Base-by-base conservation (phyloP, 1,140 invertebrate genomes). In the Anoplolepis gracilipes region DNA sequence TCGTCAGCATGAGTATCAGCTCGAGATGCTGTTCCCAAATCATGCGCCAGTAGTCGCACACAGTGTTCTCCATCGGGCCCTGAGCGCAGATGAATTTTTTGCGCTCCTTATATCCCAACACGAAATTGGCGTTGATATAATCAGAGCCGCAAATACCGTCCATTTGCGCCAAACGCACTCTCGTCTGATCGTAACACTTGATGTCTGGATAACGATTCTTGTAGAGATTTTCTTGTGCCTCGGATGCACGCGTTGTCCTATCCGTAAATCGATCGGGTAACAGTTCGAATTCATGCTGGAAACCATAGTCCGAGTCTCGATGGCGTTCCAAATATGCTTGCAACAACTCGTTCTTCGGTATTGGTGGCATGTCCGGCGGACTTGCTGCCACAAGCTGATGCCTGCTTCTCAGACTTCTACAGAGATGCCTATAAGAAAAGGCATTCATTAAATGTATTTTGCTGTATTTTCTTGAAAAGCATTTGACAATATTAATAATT, bases 21-120 rank as follows among this genome's bases (percentile, higher is more conserved):
- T 98, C 97, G 62, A 98, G 95, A 90, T 98, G 97, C 89, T 99
- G 98, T 94, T 99, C 98, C 98, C 98, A 99, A 84, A 99, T 97
- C 98, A 99, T 99, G 76, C 98, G 96, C 99, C 99, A 99, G 94
- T 99, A 99, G 93, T 99, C 99, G 88, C 97, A 97, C 1, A 99
- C 97, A 0, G 98, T 99, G 36, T 97, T 97, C 75, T 99, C 98
- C 96, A 99, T 98, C 0, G 99, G 99, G 0, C 98, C 98, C 96
- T 98, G 98, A 13, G 98, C 98, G 94, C 98, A 99, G 87, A 99
- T 98, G 92, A 98, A 99, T 91, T 98, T 98, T 92, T 99, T 99
- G n/a, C 98, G 95, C 91, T 98, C 97, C 95, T 98, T 98, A 92
- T 98, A 98, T 11, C 98, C 97, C 91, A 98, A 96, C 0, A 99